phyloP scores from a whole-genome alignment of 1,140 invertebrate species.

The Drosophila tropicalis region DNA sequence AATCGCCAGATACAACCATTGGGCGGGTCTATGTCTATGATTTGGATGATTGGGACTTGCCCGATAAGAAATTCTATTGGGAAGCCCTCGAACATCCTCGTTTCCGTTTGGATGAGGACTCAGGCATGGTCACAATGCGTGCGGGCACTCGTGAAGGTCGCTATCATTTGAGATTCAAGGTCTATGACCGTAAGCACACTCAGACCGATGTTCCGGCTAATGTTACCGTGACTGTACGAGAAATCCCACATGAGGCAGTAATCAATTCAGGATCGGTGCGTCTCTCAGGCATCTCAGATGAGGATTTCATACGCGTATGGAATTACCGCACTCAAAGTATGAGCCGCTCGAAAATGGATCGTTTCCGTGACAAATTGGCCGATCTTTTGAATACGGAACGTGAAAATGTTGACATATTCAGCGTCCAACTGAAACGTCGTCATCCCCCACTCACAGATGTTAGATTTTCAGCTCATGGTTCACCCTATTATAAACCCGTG shows the following conservation, averaged over 20 bases:
- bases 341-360: slow-evolving; percentile 93
- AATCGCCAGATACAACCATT: slow-evolving; percentile 95
- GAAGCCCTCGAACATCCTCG: slow-evolving; percentile 91
- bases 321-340: slow-evolving; percentile 94
- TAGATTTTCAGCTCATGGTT: slow-evolving; percentile 96
- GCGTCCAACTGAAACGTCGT: slow-evolving; percentile 93
- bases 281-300: slow-evolving; percentile 96
- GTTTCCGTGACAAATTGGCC: slow-evolving; percentile 93
- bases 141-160: slow-evolving; percentile 94
- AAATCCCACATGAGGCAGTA: slow-evolving; percentile 97
- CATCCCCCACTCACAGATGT: slow-evolving; percentile 96
- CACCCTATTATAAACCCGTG: slow-evolving; percentile 97
- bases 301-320: slow-evolving; percentile 97
- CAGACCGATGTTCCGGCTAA: slow-evolving; percentile 96
- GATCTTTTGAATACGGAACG: slow-evolving; percentile 92
- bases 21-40: slow-evolving; percentile 98
- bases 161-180: slow-evolving; percentile 94
- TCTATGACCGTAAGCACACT: slow-evolving; percentile 96
- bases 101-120: slow-evolving; percentile 94
- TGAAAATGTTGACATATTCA: slow-evolving; percentile 98
- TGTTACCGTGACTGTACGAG: slow-evolving; percentile 95
- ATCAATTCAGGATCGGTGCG: slow-evolving; percentile 97
- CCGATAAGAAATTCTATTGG: slow-evolving; percentile 98
- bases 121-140: slow-evolving; percentile 97
- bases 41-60: slow-evolving; percentile 98